Evolutionary conservation across 30 jellyfish, hydroid and myxozoan genomes (phyloP), one percentile per base, ranked within the genome.

Genomic region (Pseudorhiza aurosa): DNA sequence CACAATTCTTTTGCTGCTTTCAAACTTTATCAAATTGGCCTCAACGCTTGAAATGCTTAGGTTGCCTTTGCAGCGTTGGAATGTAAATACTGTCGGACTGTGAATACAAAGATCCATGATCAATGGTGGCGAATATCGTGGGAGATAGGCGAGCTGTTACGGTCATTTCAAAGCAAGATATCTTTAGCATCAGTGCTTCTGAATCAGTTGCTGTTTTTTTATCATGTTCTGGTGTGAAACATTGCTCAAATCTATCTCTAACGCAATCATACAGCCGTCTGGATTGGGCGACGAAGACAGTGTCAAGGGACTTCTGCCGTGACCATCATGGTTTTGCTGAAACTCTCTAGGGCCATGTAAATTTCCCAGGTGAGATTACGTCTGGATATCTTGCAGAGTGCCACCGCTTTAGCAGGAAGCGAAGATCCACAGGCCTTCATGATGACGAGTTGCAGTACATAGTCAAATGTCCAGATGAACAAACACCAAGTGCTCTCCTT

Each of bases 391-490:
- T 60, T 77, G 56, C 53, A 77, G 81, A 8, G 60, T 29, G 36
- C 60, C 72, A 58, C 83, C 43, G 5, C 46, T 50, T 51, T 45
- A 11, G 83, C 72, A 15, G 83, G 57, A 11, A 77, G 40, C 17
- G 55, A 59, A 8, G 83, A 77, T 36, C 81, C 70, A 40, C 83
- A 77, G 18, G 83, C 89, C 64, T 77, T 83, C 89, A 77, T 57
- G 51, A 77, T 77, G 28, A 77, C 89, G 25, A 77, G 89, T 57
- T 77, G 43, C 29, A 77, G 46, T 35, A 77, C 82, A 58, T 77
- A 83, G 56, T 58, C 81, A 26, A 75, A 75, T 31, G 82, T 75
- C 88, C 65, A 75, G 3, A 75, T 73, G 60, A 49, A 73, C 82
- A 75, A 75, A 37, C 65, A 75, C 31, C 58, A 65, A 7, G 89